Evolutionary conservation across 2,888 invertebrate species (phyloP).

Genomic region (Drosophila imparisetae): DNA sequence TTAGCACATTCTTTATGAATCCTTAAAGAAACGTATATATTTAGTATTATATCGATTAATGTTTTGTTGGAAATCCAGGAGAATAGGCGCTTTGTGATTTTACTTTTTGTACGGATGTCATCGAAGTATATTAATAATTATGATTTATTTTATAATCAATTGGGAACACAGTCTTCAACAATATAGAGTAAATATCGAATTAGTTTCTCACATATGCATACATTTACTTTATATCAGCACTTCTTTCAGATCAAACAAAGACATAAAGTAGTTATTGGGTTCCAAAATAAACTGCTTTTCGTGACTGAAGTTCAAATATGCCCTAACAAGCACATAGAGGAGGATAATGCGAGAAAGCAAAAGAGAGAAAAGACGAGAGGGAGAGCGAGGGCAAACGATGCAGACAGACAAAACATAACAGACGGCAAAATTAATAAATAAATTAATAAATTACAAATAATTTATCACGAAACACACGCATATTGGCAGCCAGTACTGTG

Average conservation of each 20-base stretch:
- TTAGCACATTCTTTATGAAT: background rate
- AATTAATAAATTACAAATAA: constrained; percentile 81
- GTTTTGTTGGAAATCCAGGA: background rate
- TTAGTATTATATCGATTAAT: background rate
- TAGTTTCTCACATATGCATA: background rate
- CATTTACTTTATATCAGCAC: background rate
- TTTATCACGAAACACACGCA: constrained; percentile 67
- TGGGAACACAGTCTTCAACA: background rate
- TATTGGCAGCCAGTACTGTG: constrained; percentile 59
- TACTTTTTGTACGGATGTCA: background rate
- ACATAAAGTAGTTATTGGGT: constrained; percentile 12
- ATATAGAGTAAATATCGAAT: background rate
- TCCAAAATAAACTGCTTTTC: constrained; percentile 19
- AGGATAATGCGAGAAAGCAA: background rate
- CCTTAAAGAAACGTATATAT: too few relatives aligned
- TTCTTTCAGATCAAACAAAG: background rate
- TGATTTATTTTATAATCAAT: background rate
- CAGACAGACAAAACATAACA: constrained; percentile 48
- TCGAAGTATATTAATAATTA: background rate
- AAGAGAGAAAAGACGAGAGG: background rate
- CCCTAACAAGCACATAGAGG: background rate
- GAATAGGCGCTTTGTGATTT: background rate
- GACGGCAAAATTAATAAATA: constrained; percentile 74
- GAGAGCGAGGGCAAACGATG: background rate
- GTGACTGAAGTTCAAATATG: constrained; percentile 30